Evolutionary conservation across 2,797 vertebrate species (phyloP).

Genomic region (Pangasius macronema): DNA sequence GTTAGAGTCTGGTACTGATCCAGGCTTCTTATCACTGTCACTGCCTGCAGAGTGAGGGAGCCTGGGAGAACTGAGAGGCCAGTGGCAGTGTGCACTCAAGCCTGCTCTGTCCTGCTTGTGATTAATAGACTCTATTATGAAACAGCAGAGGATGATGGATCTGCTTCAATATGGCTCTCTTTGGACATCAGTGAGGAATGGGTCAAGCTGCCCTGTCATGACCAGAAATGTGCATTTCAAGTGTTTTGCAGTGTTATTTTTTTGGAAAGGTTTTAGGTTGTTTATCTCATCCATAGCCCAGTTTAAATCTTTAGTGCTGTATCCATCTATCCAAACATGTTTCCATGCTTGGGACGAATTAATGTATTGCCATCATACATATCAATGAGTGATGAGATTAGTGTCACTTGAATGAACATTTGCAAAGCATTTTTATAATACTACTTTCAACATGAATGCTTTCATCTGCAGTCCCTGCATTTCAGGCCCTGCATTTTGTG

Average conservation of each 20-base stretch:
- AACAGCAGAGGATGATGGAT: conserved; percentile 48
- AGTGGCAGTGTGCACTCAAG: conserved; percentile 26
- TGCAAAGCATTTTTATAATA: neutral
- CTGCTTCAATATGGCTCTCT: conserved; percentile 36
- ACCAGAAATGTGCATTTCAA: conserved; percentile 14
- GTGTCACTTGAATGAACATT: neutral
- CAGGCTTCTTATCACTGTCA: conserved; percentile 28
- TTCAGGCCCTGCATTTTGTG: neutral
- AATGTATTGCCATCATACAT: neutral
- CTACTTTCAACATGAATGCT: neutral
- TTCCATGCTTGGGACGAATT: neutral
- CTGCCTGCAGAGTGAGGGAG: neutral
- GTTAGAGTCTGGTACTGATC: neutral
- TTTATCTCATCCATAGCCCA: neutral
- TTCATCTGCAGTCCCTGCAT: neutral
- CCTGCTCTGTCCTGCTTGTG: conserved; percentile 46
- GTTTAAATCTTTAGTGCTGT: conserved; percentile 10
- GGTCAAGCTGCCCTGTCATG: conserved; percentile 12
- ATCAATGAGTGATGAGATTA: conserved; percentile 3
- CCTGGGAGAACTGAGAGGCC: conserved; percentile 31
- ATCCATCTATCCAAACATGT: neutral
- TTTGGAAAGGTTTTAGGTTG: neutral
- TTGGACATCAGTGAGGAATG: conserved; percentile 41
- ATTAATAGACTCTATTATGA: conserved; percentile 59
- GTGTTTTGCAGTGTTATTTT: conserved; percentile 8